Evolutionary conservation across 2,888 invertebrate species (phyloP), one percentile per base, ranked within the genome.

Genomic region (Axea sp.): DNA sequence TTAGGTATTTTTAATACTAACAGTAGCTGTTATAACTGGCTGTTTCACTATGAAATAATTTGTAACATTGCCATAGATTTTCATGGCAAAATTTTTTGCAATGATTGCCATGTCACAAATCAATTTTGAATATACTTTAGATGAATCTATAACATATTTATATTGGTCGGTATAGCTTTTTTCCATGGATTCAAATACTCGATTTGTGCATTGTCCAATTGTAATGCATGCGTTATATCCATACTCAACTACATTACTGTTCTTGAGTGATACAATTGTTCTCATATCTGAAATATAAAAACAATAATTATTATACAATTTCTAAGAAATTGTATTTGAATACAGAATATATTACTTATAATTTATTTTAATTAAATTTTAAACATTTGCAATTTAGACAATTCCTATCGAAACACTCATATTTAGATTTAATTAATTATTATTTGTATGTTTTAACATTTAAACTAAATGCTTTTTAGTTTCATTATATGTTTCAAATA

Each of bases 131-230:
- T 93, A 93, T 0, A 94, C 93, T 76, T 90, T 90, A 33, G 90
- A 88, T 41, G 90, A 83, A 62, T 91, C 91, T 0, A 88, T 85
- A 0, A 90, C 89, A 41, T 89, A 88, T 24, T 89, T 88, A 75
- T 91, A 92, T 84, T 93, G 93, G 28, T 92, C 90, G 0, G 94
- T 94, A 17, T 92, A 90, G 81, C 91, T 92, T 15, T 90, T 90
- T 80, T 94, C 93, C 14, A 93, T 87, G 90, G 92, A 92, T 57
- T 91, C 89, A 81, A 93, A 92, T 1, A 91, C 91, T 75, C 92
- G 90, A 0, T 91, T 90, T 7, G 91, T 90, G 19, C 91, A 90
- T 0, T 91, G 89, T 76, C 92, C 89, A 0, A 91, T 88, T 72
- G 89, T 90, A 80, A 91, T 90, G 90, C 92, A 91, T 1, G 90